A percentile compares a stretch with the other conserved stretches of the same genome.
These are phyloP conservation scores for Capreolus pygargus DNA, from an alignment of 2,113 vertebrate species.

Conservation along the genomic window DNA sequence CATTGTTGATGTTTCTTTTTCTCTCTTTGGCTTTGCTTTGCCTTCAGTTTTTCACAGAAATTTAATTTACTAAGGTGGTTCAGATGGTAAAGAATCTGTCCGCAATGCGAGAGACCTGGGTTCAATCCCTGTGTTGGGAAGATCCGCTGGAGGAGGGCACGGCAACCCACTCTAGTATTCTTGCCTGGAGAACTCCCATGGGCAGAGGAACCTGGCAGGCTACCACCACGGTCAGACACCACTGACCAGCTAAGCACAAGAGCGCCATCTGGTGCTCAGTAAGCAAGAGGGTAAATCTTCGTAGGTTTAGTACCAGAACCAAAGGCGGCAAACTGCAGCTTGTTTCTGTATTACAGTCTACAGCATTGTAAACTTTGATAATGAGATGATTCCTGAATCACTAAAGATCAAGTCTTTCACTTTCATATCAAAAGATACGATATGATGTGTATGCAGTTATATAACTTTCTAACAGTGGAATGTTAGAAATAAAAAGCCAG, in stretches of 20 bases:
- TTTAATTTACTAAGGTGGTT: neutral
- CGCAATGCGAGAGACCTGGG: neutral
- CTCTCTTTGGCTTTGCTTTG: neutral
- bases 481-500: neutral
- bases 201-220: neutral
- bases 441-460: neutral
- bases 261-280: constrained; percentile 13
- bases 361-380: neutral
- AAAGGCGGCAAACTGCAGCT: neutral
- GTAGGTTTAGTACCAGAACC: neutral
- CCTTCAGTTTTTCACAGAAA: neutral
- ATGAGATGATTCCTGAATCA: neutral
- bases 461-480: neutral
- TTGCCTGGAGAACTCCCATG: neutral
- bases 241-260: neutral
- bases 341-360: neutral
- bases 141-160: neutral
- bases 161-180: neutral
- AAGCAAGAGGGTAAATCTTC: neutral
- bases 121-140: neutral
- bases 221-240: neutral
- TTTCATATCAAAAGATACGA: neutral
- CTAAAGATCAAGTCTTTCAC: neutral
- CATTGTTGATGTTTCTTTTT: neutral
- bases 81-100: neutral